Base-by-base conservation (phyloP, 92 coral and sea anemone species). In the Galaxea fascicularis region DNA sequence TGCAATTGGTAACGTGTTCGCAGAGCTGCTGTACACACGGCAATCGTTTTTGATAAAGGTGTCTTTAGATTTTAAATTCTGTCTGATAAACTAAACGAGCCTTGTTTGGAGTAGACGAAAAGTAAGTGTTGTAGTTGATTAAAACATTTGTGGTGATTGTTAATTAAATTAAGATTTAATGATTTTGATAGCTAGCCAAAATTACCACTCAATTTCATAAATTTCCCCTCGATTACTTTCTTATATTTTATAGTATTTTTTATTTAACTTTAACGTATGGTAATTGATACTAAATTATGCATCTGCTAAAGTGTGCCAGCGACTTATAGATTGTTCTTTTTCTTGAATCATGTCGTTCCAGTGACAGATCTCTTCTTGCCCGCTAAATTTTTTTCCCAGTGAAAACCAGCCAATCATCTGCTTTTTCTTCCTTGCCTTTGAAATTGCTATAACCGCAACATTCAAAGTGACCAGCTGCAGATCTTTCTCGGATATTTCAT, bases 281-380 rank as follows among this genome's bases (percentile, higher is more conserved):
- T 22, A 28, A 46, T 75, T 18, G 10, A 31, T 16, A 39, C 10
- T 17, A 22, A 46, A n/a, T 88, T 73, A 93, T 41, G 93, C 81
- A 86, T 94, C 98, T 24, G 97, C 94, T 66, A 95, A 86, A 10
- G 89, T 85, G 76, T 97, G 99, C 99, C 99, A 97, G 45, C 91
- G 95, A 82, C 98, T 93, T 52, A 89, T 92, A 70, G 84, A 93
- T 82, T 97, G 96, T 74, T 97, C 98, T 84, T 97, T 95, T 70
- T 97, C 93, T 70, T 97, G 99, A 27, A 95, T 91, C 99, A 97
- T 93, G 82, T 93, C 99, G 75, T 97, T 97, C 99, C 99, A 97
- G 65, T 97, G 99, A 18, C 98, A 85, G 73, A 92, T 97, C 75
- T 97, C 99, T 73, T 91, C 99, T 73, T 97, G 95, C 53, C 99